A percentile compares a stretch with the other conserved stretches of the same genome.
Conservation (phyloP, 2,888 invertebrate genomes). For the Oscheius myriophilus region DNA sequence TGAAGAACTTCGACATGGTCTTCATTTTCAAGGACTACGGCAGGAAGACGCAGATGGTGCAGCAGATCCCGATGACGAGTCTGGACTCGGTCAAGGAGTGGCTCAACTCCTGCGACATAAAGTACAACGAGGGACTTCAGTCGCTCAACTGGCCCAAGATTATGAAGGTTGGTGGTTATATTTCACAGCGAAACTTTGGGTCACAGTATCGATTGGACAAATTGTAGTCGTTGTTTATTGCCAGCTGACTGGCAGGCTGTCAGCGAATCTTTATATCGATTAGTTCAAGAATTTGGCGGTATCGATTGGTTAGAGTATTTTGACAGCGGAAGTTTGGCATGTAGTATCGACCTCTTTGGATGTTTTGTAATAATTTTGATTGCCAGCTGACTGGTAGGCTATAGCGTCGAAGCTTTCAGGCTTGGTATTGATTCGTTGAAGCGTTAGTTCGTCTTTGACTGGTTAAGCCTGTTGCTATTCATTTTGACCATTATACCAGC, state of each 20-base stretch:
- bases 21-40: slow-evolving; percentile 98
- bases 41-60: slow-evolving; percentile 92
- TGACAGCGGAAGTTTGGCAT: too few species aligned
- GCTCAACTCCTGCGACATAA: slow-evolving; percentile 85
- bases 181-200: background rate
- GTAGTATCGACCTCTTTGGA: too few species aligned
- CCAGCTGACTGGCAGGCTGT: too few species aligned
- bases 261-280: background rate
- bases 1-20: slow-evolving; percentile 99
- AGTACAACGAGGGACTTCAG: slow-evolving; percentile 97
- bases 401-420: too few species aligned
- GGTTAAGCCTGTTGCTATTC: too few species aligned
- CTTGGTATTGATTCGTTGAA: too few species aligned
- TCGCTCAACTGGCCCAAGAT: slow-evolving; percentile 99
- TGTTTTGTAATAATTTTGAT: too few species aligned
- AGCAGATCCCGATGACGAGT: slow-evolving; percentile 99
- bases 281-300: background rate
- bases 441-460: too few species aligned
- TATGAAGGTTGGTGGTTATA: slow-evolving; percentile 80
- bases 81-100: slow-evolving; percentile 90
- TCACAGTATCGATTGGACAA: background rate
- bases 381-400: too few species aligned
- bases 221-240: too few species aligned
- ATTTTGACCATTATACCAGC: too few species aligned
- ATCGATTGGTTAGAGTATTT: too few species aligned